These are phyloP conservation scores for Rhea pennata DNA, from an alignment of 2,113 vertebrate genomes.

Conservation along the genomic window DNA sequence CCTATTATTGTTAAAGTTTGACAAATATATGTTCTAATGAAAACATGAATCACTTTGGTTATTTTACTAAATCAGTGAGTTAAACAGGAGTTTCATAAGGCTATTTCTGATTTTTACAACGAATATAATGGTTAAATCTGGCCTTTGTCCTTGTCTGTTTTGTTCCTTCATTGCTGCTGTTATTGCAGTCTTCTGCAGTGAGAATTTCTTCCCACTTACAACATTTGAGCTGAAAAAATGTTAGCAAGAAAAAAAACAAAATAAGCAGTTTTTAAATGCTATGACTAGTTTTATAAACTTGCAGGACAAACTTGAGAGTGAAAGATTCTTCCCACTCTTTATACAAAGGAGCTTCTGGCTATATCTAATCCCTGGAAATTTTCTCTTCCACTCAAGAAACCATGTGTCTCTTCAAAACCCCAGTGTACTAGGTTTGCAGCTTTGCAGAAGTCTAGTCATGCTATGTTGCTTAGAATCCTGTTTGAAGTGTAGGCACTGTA, in stretches of 20 bases:
- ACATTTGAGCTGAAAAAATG: neutral
- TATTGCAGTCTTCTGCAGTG: neutral
- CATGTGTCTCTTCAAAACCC: neutral
- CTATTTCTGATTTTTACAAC: neutral
- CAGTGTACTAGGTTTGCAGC: neutral
- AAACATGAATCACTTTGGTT: neutral
- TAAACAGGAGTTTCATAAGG: neutral
- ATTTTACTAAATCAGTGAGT: constrained; percentile 24
- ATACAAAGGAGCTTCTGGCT: neutral
- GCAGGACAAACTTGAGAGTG: neutral
- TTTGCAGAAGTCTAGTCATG: fast-evolving
- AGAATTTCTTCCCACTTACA: neutral
- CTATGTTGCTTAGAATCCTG: neutral
- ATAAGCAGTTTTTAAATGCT: neutral
- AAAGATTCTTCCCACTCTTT: neutral
- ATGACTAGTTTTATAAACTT: neutral
- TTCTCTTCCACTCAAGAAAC: neutral
- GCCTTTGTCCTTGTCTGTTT: neutral
- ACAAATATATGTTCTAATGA: neutral
- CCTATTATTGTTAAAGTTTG: neutral
- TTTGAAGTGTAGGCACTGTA: neutral
- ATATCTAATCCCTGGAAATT: neutral
- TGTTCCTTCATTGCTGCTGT: neutral
- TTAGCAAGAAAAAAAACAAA: neutral
- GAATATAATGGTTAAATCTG: neutral